These are phyloP conservation scores for Drosophila obscura DNA, from an alignment of 1,140 invertebrate genomes.

Conservation along the genomic window DNA sequence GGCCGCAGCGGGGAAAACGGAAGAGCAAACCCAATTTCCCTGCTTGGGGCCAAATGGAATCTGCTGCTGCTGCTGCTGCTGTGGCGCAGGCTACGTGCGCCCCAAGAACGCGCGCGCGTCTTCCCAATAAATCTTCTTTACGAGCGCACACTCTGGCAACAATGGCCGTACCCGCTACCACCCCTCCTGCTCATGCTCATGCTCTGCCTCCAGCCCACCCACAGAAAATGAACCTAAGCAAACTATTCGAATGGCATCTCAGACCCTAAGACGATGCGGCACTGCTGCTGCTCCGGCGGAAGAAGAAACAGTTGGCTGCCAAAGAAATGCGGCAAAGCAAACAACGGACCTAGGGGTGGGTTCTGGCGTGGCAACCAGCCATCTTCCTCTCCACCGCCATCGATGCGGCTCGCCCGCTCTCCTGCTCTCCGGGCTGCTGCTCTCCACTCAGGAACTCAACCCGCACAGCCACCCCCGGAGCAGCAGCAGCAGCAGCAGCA, in stretches of 20 bases:
- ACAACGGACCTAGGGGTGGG: conserved; percentile 64
- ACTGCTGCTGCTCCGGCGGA: conserved; percentile 32
- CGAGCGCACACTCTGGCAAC: conserved; percentile 83
- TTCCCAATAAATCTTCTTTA: conserved; percentile 84
- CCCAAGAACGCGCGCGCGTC: conserved; percentile 81
- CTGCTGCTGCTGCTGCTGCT: conserved; percentile 31
- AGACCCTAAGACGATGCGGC: conserved; percentile 59
- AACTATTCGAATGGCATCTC: conserved; percentile 83
- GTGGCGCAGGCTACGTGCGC: conserved; percentile 57
- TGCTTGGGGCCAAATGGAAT: conserved; percentile 69
- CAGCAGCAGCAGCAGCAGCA: conserved; percentile 17
- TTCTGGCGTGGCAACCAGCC: conserved; percentile 49
- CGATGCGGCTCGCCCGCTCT: conserved; percentile 4
- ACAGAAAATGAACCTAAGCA: conserved; percentile 83
- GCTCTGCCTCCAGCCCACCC: conserved; percentile 11
- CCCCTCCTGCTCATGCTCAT: background rate
- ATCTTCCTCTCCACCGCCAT: conserved; percentile 32
- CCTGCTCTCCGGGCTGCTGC: conserved; percentile 33
- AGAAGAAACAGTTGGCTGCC: conserved; percentile 68
- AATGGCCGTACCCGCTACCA: conserved; percentile 63
- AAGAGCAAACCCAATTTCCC: conserved; percentile 80
- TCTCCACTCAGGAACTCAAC: conserved; percentile 64
- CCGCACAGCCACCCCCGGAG: conserved; percentile 64
- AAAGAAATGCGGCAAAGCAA: conserved; percentile 79
- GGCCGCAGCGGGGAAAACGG: conserved; percentile 59